These are phyloP conservation scores for Idaea straminata DNA, from an alignment of 2,888 invertebrate species.

Conservation along the genomic window DNA sequence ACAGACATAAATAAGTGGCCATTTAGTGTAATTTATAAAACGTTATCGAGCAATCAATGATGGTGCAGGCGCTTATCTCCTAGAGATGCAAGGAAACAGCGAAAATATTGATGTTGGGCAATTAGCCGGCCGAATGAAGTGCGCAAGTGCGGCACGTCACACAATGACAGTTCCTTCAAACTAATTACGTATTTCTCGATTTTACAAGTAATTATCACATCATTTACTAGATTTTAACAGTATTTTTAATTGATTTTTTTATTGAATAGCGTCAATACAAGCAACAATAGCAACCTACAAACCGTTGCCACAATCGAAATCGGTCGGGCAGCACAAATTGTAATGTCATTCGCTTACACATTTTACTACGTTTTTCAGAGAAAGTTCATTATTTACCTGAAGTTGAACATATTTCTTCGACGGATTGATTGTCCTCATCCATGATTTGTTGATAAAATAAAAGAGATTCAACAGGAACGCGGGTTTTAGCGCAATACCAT, in stretches of 20 bases:
- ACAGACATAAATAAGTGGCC: not conserved
- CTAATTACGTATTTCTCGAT: not conserved
- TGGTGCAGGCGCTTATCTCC: not conserved
- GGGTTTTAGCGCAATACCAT: slow-evolving; percentile 62
- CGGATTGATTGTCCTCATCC: slow-evolving; percentile 50
- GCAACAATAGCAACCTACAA: not conserved
- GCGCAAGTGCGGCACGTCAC: not conserved
- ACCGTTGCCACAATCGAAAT: not conserved
- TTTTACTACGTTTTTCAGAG: slow-evolving; percentile 24
- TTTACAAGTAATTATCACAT: not conserved
- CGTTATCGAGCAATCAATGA: slow-evolving; percentile 1
- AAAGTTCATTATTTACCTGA: slow-evolving; percentile 42
- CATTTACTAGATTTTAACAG: not conserved
- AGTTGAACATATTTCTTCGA: slow-evolving; percentile 38
- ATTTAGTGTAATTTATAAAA: not conserved
- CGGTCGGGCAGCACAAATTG: not conserved
- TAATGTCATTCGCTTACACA: slow-evolving; percentile 5
- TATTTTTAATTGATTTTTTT: not conserved
- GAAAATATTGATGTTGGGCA: not conserved
- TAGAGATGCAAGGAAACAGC: not conserved
- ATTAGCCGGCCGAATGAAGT: not conserved
- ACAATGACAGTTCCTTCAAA: not conserved
- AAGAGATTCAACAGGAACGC: slow-evolving; percentile 49
- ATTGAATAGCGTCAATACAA: not conserved
- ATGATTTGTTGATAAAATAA: slow-evolving; percentile 39